Conservation (phyloP, 2,797 vertebrate species). For the Sandelia bainsii region DNA sequence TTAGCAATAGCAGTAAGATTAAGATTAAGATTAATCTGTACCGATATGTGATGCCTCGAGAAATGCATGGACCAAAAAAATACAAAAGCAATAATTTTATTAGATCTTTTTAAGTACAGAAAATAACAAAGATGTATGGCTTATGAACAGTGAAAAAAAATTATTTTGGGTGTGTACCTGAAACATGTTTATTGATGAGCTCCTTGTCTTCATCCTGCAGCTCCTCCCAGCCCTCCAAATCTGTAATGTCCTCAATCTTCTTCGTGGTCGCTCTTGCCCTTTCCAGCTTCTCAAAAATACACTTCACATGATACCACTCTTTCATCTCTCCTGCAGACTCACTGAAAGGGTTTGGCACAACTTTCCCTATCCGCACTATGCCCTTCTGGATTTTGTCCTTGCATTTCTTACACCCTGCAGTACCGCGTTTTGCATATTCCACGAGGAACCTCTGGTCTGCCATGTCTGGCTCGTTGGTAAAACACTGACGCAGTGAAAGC, state of each 20-base stretch:
- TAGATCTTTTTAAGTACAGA: background rate
- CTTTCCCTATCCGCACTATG: constrained; percentile 93
- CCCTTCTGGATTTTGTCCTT: constrained; percentile 97
- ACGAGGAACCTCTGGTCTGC: constrained; percentile 95
- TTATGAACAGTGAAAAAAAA: background rate
- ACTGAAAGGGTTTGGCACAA: constrained; percentile 97
- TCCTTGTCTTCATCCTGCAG: constrained; percentile 93
- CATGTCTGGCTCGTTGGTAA: constrained; percentile 82
- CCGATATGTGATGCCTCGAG: too few relatives aligned
- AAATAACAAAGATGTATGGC: background rate
- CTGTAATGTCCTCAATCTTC: constrained; percentile 96
- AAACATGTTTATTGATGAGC: constrained; percentile 89
- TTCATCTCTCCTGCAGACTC: constrained; percentile 98
- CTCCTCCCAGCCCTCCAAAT: constrained; percentile 97
- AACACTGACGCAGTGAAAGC: constrained; percentile 32
- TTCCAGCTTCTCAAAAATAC: constrained; percentile 97
- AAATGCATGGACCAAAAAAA: background rate
- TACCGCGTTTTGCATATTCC: constrained; percentile 96
- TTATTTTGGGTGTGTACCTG: constrained; percentile 75
- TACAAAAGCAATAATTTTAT: background rate
- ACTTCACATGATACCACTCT: constrained; percentile 97
- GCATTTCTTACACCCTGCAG: constrained; percentile 98
- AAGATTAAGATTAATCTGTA: too few relatives aligned
- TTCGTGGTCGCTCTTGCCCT: constrained; percentile 94
- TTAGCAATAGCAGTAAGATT: too few relatives aligned